These are phyloP conservation scores for Myotis pilosus DNA, from an alignment of 2,797 vertebrate species.

Conservation along the genomic window DNA sequence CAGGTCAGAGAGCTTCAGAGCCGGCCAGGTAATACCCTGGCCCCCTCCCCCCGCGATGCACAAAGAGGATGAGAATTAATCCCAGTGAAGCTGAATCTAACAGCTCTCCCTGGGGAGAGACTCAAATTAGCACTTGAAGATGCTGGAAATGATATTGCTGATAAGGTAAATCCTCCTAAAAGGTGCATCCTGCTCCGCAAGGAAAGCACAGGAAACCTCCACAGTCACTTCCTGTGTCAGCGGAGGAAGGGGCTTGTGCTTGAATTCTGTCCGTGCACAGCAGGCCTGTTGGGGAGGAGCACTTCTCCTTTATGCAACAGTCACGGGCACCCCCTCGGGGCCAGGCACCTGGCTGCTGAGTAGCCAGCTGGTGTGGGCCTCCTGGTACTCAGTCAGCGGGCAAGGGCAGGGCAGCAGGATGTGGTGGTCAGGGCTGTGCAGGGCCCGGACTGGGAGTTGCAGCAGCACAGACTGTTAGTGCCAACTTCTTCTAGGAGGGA, in stretches of 20 bases:
- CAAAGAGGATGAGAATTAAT: background rate
- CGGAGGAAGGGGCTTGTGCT: background rate
- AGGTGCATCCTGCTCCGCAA: conserved; percentile 35
- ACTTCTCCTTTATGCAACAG: background rate
- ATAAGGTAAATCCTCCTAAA: conserved; percentile 35
- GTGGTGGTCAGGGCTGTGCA: background rate
- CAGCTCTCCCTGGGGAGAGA: background rate
- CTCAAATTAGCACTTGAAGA: conserved; percentile 54
- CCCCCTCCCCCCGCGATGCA: background rate
- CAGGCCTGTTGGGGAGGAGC: background rate
- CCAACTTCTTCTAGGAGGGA: background rate
- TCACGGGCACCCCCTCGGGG: background rate
- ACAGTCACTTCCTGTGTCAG: conserved; percentile 43
- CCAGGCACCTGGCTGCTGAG: background rate
- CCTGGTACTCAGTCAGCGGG: background rate
- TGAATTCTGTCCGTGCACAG: background rate
- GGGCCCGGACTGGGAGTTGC: background rate
- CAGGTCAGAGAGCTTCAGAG: no score
- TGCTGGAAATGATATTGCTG: conserved; percentile 4
- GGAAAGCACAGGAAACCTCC: conserved; percentile 42
- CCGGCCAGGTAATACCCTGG: background rate
- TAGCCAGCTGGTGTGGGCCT: rapidly evolving
- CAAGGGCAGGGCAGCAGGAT: rapidly evolving
- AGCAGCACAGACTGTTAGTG: no score
- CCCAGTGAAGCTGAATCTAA: background rate